Evolutionary conservation across 2,113 vertebrate genomes (phyloP), one percentile per base, ranked within the genome.

Genomic region (Osmerus mordax): DNA sequence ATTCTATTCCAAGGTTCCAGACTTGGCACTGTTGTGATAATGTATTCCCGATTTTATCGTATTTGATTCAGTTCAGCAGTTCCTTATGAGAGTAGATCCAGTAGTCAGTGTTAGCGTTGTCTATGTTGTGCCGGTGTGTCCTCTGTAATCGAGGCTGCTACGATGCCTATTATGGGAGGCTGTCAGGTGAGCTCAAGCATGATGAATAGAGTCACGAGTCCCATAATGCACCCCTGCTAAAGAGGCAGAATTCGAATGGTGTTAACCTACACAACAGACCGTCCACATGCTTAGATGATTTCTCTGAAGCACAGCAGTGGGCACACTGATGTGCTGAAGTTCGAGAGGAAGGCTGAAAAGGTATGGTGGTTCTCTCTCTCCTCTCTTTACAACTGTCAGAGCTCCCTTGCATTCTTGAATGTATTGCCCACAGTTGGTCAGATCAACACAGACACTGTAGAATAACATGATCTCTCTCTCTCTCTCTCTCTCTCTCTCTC

Each of bases 161-260:
- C 63, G 29, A 67, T 23, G 18, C 12, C 53, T 55, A 51, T 80
- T 71, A 65, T 69, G 66, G 67, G 71, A 74, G 70, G 70, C 75
- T 73, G 77, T 81, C 56, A 75, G 65, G 7, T 12, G 62, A 66
- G 77, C 74, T 82, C 56, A 61, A 71, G 77, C 76, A 71, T 81
- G 80, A 87, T 82, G 68, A 84, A 83, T 85, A 66, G 77, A 85
- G 72, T 77, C 55, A 53, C 69, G 28, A 65, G 2, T 59, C 53
- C 69, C n/a, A 67, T 67, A 19, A 74, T 51, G 59, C 73, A 61
- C 3, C 29, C 16, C 47, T 28, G 47, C 41, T 61, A 73, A 78
- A 74, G 83, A 74, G 65, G 70, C 60, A 47, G 54, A 23, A 64
- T 72, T 69, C 67, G 55, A 79, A 77, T 70, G 73, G 25, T 55